Conservation (phyloP, 1,140 invertebrate species). For the Temnothorax longispinosus region DNA sequence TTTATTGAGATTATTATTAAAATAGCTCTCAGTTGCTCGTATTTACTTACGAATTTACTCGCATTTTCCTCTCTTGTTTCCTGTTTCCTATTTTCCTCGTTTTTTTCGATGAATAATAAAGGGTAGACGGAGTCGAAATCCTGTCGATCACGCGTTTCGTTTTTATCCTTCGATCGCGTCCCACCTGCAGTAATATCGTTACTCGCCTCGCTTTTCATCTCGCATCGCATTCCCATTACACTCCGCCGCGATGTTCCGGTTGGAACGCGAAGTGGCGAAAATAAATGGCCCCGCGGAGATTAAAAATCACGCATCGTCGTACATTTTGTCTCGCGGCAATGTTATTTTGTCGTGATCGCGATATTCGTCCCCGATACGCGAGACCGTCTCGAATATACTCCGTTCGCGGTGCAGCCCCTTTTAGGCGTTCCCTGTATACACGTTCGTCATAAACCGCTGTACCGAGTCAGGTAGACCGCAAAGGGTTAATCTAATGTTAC, state of each 20-base stretch:
- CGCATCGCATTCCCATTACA: neutral
- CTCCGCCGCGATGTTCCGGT: constrained; percentile 11
- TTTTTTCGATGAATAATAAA: neutral
- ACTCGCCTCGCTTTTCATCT: constrained; percentile 29
- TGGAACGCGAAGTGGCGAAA: constrained; percentile 17
- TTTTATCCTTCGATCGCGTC: constrained; percentile 26
- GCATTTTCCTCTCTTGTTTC: neutral
- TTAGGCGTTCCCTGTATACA: neutral
- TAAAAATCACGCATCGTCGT: constrained; percentile 31
- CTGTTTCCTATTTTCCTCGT: neutral
- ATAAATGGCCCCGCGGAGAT: constrained; percentile 27
- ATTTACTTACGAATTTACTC: neutral
- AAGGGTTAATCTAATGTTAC: constrained; percentile 32
- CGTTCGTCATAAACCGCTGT: constrained; percentile 18
- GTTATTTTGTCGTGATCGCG: neutral
- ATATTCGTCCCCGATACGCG: neutral
- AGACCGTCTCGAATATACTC: neutral
- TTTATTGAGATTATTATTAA: neutral
- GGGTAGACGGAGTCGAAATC: neutral
- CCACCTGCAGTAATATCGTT: constrained; percentile 25
- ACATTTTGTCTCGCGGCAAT: constrained; percentile 2
- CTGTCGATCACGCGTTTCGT: neutral
- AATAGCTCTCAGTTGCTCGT: neutral
- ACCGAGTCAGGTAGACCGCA: constrained; percentile 31
- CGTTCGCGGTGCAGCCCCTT: neutral